A percentile compares a stretch with the other conserved stretches of the same genome.
These are phyloP conservation scores for Antheraea yamamai DNA, from an alignment of 2,888 invertebrate species.

Conservation along the genomic window DNA sequence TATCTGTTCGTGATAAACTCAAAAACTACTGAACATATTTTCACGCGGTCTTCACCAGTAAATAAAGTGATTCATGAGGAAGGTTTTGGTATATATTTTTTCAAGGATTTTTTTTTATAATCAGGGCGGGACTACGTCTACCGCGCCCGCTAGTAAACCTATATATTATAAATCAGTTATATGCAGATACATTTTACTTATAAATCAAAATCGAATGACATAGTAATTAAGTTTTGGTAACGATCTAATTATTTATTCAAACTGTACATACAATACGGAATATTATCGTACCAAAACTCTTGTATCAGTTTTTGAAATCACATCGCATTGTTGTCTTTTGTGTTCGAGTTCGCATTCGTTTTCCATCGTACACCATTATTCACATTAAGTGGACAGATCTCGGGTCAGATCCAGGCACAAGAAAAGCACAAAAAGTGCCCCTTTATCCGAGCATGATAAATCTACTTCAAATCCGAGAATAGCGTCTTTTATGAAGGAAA, in stretches of 20 bases:
- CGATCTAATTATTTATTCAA: too few species aligned
- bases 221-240: neutral
- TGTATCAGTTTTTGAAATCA: conserved; percentile 80
- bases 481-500: conserved; percentile 83
- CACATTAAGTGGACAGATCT: conserved; percentile 83
- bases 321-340: conserved; percentile 81
- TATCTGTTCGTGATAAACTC: too few species aligned
- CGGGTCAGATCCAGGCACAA: conserved; percentile 82
- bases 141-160: too few species aligned
- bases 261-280: conserved; percentile 42
- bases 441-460: conserved; percentile 83
- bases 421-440: conserved; percentile 83
- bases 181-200: too few species aligned
- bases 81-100: too few species aligned
- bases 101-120: too few species aligned
- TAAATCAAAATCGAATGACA: neutral
- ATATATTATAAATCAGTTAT: too few species aligned
- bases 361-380: conserved; percentile 82
- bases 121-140: too few species aligned
- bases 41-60: too few species aligned
- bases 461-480: conserved; percentile 83
- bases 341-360: conserved; percentile 79
- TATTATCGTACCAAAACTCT: conserved; percentile 69
- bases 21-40: too few species aligned
- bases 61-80: too few species aligned